Evolutionary conservation across 2,113 vertebrate species (phyloP).

Genomic region (Elephas maximus): DNA sequence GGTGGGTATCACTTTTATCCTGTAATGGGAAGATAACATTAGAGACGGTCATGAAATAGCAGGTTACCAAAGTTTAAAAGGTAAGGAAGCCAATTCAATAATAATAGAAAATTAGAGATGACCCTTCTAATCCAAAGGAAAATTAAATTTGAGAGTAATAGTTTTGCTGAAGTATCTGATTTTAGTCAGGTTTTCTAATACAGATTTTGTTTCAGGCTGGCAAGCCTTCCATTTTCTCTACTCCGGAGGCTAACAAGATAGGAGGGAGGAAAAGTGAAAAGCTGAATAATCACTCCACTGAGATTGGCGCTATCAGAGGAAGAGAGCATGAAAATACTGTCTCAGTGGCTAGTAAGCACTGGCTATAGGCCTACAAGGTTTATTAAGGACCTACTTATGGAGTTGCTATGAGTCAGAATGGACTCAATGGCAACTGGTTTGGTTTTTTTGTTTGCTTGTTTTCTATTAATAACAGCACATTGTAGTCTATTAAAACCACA

Average conservation of each 20-base stretch:
- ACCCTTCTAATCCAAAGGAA: neutral
- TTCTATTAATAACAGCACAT: neutral
- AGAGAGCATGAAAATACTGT: too few species aligned
- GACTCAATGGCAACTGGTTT: too few species aligned
- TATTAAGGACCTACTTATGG: neutral
- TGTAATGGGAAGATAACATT: neutral
- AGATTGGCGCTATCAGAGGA: too few species aligned
- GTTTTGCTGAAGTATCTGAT: neutral
- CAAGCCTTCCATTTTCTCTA: neutral
- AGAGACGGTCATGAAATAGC: neutral
- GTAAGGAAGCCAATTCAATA: neutral
- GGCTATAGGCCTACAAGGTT: neutral
- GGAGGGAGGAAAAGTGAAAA: neutral
- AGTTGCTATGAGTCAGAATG: too few species aligned
- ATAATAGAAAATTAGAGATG: neutral
- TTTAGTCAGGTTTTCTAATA: neutral
- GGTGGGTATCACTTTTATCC: neutral
- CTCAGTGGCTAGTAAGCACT: neutral
- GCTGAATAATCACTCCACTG: too few species aligned
- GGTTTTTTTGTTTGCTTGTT: too few species aligned
- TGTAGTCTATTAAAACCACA: neutral
- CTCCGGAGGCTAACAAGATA: too few species aligned
- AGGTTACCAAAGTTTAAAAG: neutral
- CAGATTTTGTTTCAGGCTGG: neutral
- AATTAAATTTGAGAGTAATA: neutral